Conservation (phyloP, 1,140 invertebrate genomes). For the Philopotamus ludificatus region DNA sequence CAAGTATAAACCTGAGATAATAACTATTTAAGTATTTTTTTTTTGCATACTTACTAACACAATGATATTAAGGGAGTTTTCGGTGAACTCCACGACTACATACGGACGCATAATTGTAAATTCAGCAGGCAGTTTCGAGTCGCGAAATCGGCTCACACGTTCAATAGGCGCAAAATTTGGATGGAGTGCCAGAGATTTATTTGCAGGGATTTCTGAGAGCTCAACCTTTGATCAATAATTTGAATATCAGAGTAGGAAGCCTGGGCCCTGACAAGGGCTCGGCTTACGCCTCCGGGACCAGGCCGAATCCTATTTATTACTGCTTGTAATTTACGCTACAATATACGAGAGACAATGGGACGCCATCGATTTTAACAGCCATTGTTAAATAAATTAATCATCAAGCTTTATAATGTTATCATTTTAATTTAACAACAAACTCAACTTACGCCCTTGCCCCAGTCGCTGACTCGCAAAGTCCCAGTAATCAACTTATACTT, state of each 20-base stretch:
- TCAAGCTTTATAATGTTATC: too few species aligned
- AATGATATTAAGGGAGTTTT: background rate
- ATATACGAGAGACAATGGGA: too few species aligned
- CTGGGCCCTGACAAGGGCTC: conserved; percentile 13
- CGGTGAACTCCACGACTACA: too few species aligned
- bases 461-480: too few species aligned
- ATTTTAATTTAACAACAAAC: too few species aligned
- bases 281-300: background rate
- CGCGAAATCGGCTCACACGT: conserved; percentile 12
- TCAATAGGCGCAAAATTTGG: conserved; percentile 14
- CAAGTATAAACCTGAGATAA: too few species aligned
- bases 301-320: background rate
- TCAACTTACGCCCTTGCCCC: too few species aligned
- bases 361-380: too few species aligned
- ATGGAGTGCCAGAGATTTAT: conserved; percentile 11
- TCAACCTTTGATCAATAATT: conserved; percentile 27
- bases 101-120: background rate
- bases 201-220: conserved; percentile 1
- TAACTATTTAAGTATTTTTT: too few species aligned
- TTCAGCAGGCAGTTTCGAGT: background rate
- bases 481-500: too few species aligned
- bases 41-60: background rate
- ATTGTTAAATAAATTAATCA: too few species aligned
- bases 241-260: conserved; percentile 13
- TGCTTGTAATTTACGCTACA: conserved; percentile 1